Percentiles rank a stretch among this genome's conserved stretches.
These are phyloP conservation scores for Liodrosophila aerea DNA, from an alignment of 2,888 invertebrate species.

Conservation along the genomic window DNA sequence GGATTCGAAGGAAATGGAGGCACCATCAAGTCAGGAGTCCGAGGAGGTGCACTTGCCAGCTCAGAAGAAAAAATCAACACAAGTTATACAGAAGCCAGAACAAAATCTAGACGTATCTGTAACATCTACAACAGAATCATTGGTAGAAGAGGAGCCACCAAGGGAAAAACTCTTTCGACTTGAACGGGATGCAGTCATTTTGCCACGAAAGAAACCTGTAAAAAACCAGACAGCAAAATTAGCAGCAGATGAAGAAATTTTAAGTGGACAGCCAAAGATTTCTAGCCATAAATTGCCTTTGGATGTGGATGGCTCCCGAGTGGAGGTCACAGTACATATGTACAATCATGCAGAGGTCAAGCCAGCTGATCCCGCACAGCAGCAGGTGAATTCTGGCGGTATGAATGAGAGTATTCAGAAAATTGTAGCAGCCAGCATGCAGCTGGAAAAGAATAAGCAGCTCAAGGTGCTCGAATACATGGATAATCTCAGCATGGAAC, in stretches of 20 bases:
- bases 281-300: background rate
- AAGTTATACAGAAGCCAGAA: too few relatives aligned
- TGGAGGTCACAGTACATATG: conserved; percentile 27
- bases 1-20: too few relatives aligned
- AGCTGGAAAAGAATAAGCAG: conserved; percentile 85
- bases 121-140: too few relatives aligned
- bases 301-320: conserved; percentile 5
- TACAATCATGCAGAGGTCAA: conserved; percentile 10
- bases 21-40: too few relatives aligned
- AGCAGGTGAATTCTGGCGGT: conserved; percentile 6
- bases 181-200: too few relatives aligned
- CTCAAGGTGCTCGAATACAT: conserved; percentile 82
- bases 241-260: background rate
- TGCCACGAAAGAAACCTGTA: background rate
- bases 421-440: conserved; percentile 89
- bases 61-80: too few relatives aligned
- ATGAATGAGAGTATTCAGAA: conserved; percentile 17
- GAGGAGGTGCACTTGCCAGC: too few relatives aligned
- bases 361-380: background rate
- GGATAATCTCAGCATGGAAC: conserved; percentile 5
- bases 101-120: too few relatives aligned
- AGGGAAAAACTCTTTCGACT: too few relatives aligned
- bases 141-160: too few relatives aligned
- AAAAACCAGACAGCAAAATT: conserved; percentile 12
- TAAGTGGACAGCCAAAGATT: background rate